Percentiles rank a stretch among this genome's conserved stretches.
Evolutionary conservation across 2,113 vertebrate species (phyloP).

Genomic region (Thymallus thymallus): DNA sequence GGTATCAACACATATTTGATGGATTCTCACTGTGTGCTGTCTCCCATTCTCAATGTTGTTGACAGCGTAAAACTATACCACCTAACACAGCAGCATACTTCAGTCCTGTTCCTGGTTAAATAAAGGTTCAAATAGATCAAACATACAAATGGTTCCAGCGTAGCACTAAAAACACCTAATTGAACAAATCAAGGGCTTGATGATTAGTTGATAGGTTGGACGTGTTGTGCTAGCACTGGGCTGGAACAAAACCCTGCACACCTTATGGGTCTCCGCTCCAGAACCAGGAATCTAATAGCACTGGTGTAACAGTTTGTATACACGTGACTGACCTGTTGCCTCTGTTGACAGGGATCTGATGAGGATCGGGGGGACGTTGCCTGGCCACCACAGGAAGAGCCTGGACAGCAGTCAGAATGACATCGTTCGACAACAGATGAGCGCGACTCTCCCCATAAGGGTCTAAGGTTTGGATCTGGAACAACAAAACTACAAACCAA

Average conservation of each 20-base stretch:
- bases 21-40: background rate
- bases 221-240: no score
- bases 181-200: background rate
- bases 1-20: slow-evolving; percentile 39
- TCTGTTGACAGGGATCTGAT: slow-evolving; percentile 71
- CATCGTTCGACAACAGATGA: slow-evolving; percentile 74
- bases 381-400: slow-evolving; percentile 78
- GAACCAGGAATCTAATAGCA: no score
- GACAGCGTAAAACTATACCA: background rate
- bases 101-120: no score
- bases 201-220: no score
- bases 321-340: background rate
- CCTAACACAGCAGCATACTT: background rate
- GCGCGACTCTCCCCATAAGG: slow-evolving; percentile 77
- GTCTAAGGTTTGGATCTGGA: slow-evolving; percentile 50
- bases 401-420: slow-evolving; percentile 70
- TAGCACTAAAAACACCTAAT: background rate
- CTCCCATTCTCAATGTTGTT: background rate
- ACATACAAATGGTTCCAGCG: background rate
- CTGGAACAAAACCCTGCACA: background rate
- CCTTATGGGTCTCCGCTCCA: no score
- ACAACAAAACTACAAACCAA: background rate
- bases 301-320: background rate
- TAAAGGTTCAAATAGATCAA: no score
- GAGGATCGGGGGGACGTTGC: slow-evolving; percentile 75